Percentiles rank a stretch among this genome's conserved stretches.
Evolutionary conservation across 2,113 vertebrate species (phyloP).

Genomic region (Cochlearius cochlearius): DNA sequence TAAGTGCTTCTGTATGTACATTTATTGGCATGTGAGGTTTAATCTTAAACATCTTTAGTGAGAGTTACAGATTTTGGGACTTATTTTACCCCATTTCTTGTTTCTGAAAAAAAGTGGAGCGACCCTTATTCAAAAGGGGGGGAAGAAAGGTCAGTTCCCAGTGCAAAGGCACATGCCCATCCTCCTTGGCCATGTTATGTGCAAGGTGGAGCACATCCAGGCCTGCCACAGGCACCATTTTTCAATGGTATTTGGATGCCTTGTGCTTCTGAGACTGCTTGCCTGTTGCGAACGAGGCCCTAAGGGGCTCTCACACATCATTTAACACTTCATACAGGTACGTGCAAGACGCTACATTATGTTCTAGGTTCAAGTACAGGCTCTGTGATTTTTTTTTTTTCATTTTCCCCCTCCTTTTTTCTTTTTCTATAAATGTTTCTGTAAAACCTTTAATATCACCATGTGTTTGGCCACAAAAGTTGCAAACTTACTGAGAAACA

Average conservation of each 20-base stretch:
- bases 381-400: neutral
- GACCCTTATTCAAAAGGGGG: neutral
- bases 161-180: neutral
- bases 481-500: neutral
- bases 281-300: accelerated
- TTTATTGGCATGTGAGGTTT: neutral
- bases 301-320: neutral
- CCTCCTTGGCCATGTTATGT: neutral
- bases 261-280: neutral
- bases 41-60: neutral
- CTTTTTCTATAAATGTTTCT: neutral
- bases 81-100: neutral
- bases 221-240: neutral
- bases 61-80: neutral
- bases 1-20: neutral
- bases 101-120: neutral
- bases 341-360: neutral
- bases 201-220: neutral
- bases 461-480: neutral
- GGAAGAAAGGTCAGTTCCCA: neutral
- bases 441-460: neutral
- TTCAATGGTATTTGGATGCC: neutral
- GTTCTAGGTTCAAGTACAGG: neutral
- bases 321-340: accelerated
- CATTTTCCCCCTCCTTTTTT: neutral